Evolutionary conservation across 1,140 invertebrate genomes (phyloP).

Genomic region (Hesperophylax magnus): DNA sequence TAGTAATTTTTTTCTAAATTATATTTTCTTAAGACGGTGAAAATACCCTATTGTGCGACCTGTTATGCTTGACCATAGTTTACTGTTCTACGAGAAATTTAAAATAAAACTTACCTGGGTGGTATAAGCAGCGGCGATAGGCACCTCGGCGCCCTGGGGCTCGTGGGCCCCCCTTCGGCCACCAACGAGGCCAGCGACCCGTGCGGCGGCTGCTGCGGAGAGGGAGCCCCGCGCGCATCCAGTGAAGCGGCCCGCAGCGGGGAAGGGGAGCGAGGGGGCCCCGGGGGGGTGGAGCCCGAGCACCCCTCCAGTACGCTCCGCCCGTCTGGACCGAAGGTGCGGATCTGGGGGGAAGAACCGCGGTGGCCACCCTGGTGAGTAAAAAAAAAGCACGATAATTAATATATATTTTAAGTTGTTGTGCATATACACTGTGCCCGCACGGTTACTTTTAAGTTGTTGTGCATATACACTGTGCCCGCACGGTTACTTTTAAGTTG

Average conservation of each 20-base stretch:
- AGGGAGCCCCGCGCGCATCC: constrained; percentile 75
- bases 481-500: too few relatives aligned
- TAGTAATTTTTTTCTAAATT: too few relatives aligned
- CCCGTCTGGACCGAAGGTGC: constrained; percentile 82
- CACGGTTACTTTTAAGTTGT: too few relatives aligned
- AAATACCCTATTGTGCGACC: too few relatives aligned
- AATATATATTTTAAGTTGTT: too few relatives aligned
- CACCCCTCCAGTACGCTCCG: constrained; percentile 75
- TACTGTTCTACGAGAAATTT: too few relatives aligned
- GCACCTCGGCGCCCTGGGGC: constrained; percentile 72
- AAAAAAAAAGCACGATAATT: background rate
- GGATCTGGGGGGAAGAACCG: constrained; percentile 84
- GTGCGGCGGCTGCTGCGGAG: constrained; percentile 69
- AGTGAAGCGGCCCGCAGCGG: constrained; percentile 81
- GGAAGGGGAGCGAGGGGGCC: constrained; percentile 79
- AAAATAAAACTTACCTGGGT: constrained; percentile 64
- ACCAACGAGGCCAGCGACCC: constrained; percentile 66
- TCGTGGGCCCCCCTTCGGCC: constrained; percentile 67
- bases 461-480: too few relatives aligned
- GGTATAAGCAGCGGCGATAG: constrained; percentile 82
- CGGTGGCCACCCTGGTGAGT: constrained; percentile 72
- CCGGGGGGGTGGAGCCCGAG: constrained; percentile 67
- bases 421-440: too few relatives aligned
- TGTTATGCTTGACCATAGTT: too few relatives aligned
- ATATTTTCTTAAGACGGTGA: too few relatives aligned